These are phyloP conservation scores for Lepidurus apus DNA, from an alignment of 1,140 invertebrate genomes.

Conservation along the genomic window DNA sequence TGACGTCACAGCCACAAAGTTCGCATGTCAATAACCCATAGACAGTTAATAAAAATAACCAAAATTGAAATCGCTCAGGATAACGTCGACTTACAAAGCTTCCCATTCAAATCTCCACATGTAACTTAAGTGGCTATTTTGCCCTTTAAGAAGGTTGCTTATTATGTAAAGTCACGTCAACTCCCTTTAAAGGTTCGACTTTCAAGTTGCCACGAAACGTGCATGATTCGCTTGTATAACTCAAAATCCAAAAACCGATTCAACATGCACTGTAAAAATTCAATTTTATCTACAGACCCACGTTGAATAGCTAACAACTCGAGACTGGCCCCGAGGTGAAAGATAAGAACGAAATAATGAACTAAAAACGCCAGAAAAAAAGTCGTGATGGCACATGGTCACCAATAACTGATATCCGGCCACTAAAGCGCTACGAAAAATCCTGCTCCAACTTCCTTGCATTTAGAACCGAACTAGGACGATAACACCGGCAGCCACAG, in stretches of 20 bases:
- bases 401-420: constrained; percentile 21
- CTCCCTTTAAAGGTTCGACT: background rate
- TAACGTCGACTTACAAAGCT: background rate
- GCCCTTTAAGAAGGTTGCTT: background rate
- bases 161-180: background rate
- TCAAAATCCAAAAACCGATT: background rate
- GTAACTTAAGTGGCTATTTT: background rate
- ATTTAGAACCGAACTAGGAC: background rate
- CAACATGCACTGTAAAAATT: background rate
- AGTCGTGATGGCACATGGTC: constrained; percentile 3
- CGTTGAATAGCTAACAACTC: background rate
- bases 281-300: no score
- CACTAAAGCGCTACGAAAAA: background rate
- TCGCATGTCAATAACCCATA: no score
- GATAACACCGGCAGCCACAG: background rate
- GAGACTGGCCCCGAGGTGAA: background rate
- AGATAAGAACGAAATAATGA: background rate
- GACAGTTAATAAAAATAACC: no score
- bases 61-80: no score
- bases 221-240: background rate
- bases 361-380: background rate
- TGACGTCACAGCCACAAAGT: no score
- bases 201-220: background rate
- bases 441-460: background rate
- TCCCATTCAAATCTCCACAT: background rate